Evolutionary conservation across 2,113 vertebrate species (phyloP).

Genomic region (Strix uralensis): DNA sequence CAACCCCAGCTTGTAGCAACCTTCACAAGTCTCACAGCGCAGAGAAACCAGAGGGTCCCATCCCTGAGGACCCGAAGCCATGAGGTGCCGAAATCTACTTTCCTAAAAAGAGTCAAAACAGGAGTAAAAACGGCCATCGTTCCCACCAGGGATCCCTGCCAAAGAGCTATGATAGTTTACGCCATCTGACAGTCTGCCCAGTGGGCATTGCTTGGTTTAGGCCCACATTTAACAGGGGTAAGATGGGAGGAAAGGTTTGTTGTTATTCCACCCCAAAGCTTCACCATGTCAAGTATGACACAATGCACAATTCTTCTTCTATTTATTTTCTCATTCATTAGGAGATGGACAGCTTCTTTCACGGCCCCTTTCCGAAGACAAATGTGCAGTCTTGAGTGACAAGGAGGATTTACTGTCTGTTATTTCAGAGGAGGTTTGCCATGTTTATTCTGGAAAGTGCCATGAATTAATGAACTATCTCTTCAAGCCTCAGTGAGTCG

Average conservation of each 20-base stretch:
- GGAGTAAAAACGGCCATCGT: background rate
- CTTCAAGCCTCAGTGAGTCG: constrained; percentile 36
- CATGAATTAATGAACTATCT: constrained; percentile 66
- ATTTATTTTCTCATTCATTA: constrained; percentile 52
- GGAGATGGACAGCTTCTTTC: constrained; percentile 30
- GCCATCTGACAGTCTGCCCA: background rate
- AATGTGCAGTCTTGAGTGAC: constrained; percentile 51
- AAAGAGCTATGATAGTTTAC: background rate
- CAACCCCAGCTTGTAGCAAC: constrained; percentile 43
- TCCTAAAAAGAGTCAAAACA: background rate
- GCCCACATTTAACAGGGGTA: background rate
- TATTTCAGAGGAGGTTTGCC: constrained; percentile 61
- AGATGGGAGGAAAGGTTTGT: background rate
- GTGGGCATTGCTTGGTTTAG: background rate
- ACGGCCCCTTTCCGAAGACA: constrained; percentile 7
- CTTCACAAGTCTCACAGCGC: constrained; percentile 10
- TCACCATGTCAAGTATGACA: background rate
- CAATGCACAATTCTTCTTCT: constrained; percentile 45
- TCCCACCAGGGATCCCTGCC: background rate
- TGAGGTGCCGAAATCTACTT: background rate
- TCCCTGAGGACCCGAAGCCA: background rate
- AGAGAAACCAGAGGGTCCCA: background rate
- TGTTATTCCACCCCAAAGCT: background rate
- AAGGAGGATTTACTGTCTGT: constrained; percentile 53
- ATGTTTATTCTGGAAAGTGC: constrained; percentile 62